Percentiles rank a stretch among this genome's conserved stretches.
Conservation (phyloP, 2,888 invertebrate species). For the Drosophila seclusa region DNA sequence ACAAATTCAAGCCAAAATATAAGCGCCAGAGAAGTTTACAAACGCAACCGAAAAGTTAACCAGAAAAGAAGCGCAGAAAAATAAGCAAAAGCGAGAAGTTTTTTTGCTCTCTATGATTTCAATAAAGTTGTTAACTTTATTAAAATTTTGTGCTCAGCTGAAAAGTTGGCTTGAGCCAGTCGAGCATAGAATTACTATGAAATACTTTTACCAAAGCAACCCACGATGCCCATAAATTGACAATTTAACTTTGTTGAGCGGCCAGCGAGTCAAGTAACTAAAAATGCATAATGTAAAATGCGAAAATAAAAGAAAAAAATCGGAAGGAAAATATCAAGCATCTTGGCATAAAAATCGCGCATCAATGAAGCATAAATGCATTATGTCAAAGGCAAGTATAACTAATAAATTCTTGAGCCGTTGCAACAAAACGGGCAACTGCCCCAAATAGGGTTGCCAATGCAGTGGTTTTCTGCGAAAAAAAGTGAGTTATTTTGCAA, state of each 20-base stretch:
- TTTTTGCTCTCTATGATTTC: constrained; percentile 71
- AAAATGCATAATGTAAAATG: constrained; percentile 25
- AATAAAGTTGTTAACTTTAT: constrained; percentile 80
- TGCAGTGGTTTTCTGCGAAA: background rate
- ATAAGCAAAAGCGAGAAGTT: constrained; percentile 21
- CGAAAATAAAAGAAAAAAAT: constrained; percentile 5
- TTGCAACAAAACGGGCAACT: constrained; percentile 46
- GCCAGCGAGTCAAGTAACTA: constrained; percentile 51
- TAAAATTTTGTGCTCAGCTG: constrained; percentile 74
- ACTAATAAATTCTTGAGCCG: constrained; percentile 70
- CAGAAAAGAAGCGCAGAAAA: constrained; percentile 29
- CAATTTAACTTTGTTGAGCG: constrained; percentile 71
- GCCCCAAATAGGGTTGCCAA: constrained; percentile 20
- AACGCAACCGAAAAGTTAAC: constrained; percentile 63
- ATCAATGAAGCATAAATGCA: constrained; percentile 76
- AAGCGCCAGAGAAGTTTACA: constrained; percentile 52
- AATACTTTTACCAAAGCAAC: constrained; percentile 73
- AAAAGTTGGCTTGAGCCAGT: constrained; percentile 74
- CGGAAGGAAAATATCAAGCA: constrained; percentile 41
- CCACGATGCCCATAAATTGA: constrained; percentile 75
- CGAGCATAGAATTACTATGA: constrained; percentile 78
- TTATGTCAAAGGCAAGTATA: constrained; percentile 67
- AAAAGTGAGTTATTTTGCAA: background rate
- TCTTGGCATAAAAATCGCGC: constrained; percentile 62
- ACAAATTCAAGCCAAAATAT: constrained; percentile 51